Conservation (phyloP, 2,113 vertebrate species). For the Phainopepla nitens region DNA sequence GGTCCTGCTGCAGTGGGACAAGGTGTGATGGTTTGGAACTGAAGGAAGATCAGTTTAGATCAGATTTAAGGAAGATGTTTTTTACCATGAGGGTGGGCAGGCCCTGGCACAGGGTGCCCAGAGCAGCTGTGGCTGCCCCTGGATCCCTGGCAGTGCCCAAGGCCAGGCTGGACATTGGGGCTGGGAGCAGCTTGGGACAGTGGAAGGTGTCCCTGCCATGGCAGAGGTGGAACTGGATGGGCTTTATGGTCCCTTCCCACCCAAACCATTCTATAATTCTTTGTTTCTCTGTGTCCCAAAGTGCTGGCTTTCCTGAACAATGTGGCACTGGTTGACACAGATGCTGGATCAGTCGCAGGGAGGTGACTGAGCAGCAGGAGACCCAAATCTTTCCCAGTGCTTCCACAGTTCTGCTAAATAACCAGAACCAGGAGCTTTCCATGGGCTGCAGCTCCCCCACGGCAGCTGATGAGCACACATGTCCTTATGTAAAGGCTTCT, state of each 20-base stretch:
- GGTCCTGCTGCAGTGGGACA: neutral
- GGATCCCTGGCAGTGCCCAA: neutral
- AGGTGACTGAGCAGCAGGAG: neutral
- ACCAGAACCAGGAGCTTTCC: neutral
- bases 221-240: accelerated
- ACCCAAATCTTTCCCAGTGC: neutral
- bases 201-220: neutral
- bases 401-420: neutral
- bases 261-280: neutral
- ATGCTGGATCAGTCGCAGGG: neutral
- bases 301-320: neutral
- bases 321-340: accelerated
- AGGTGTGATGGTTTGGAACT: neutral
- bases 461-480: accelerated
- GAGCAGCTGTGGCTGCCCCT: neutral
- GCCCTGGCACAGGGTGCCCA: neutral
- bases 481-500: neutral
- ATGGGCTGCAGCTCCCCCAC: neutral
- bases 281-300: neutral
- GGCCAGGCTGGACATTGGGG: accelerated
- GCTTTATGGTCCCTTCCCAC: accelerated
- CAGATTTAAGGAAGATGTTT: neutral
- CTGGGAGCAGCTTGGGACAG: neutral
- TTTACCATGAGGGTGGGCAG: accelerated
- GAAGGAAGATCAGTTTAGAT: neutral